Conservation (phyloP, 2,797 vertebrate species). For the Synanceia verrucosa region DNA sequence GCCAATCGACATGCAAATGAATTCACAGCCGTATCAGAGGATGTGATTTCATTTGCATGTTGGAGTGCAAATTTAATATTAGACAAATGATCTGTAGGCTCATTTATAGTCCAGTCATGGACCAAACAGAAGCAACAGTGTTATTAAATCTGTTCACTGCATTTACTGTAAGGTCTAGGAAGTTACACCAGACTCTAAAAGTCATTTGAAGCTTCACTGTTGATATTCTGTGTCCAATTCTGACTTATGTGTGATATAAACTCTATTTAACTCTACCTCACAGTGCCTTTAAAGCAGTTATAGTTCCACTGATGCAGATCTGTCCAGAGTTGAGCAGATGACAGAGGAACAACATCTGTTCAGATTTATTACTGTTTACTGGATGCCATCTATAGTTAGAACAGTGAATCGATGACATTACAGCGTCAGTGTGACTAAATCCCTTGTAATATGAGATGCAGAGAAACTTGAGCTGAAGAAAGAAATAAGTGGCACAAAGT, state of each 20-base stretch:
- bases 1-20: conserved; percentile 4
- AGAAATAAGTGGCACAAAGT: not conserved
- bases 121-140: not conserved
- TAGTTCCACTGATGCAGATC: not conserved
- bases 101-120: not conserved
- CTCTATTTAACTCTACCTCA: not conserved
- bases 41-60: not conserved
- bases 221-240: not conserved
- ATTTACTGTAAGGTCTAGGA: not conserved
- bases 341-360: conserved; percentile 11
- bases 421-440: conserved; percentile 23
- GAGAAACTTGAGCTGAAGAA: conserved; percentile 20
- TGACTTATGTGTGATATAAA: not conserved
- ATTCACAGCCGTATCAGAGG: not conserved
- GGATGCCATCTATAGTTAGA: conserved; percentile 61
- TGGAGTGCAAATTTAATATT: conserved; percentile 3
- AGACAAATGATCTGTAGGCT: conserved; percentile 8
- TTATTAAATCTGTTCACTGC: conserved; percentile 7
- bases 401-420: conserved; percentile 51
- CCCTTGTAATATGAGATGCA: conserved; percentile 40
- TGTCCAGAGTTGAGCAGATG: conserved; percentile 31
- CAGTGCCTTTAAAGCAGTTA: conserved; percentile 14
- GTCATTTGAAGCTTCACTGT: not conserved
- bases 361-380: conserved; percentile 33
- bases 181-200: not conserved